Percentiles rank a stretch among this genome's conserved stretches.
Evolutionary conservation across 2,888 invertebrate genomes (phyloP).

Genomic region (Parnassius smintheus): DNA sequence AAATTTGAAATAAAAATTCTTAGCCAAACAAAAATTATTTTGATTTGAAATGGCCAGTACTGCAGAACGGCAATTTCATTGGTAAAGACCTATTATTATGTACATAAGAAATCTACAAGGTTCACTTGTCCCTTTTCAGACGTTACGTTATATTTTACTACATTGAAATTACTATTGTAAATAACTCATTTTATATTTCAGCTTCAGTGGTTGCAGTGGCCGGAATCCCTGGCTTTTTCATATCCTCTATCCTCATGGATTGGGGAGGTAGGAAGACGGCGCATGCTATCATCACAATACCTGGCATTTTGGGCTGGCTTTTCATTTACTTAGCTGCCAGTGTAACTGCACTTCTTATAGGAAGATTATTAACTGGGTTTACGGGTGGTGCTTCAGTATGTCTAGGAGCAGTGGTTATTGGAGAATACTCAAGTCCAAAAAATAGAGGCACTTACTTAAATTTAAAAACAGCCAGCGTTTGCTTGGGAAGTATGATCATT

Average conservation of each 20-base stretch:
- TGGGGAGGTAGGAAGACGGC: constrained; percentile 45
- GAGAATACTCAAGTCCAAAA: constrained; percentile 54
- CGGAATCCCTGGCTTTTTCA: constrained; percentile 43
- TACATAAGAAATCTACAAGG: too few species aligned
- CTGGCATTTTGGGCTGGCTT: constrained; percentile 49
- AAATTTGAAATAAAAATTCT: too few species aligned
- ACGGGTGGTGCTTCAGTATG: constrained; percentile 43
- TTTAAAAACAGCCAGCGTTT: constrained; percentile 50
- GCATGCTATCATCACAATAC: constrained; percentile 44
- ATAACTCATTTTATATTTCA: constrained; percentile 32
- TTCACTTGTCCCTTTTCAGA: too few species aligned
- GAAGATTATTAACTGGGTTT: constrained; percentile 47
- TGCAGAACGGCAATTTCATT: too few species aligned
- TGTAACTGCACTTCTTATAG: constrained; percentile 43
- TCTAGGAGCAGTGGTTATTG: constrained; percentile 54
- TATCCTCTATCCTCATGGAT: constrained; percentile 50
- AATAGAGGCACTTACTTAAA: constrained; percentile 57
- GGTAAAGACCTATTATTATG: too few species aligned
- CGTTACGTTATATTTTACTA: too few species aligned
- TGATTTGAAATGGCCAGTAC: too few species aligned
- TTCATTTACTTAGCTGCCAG: constrained; percentile 45
- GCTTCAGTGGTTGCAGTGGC: constrained; percentile 47
- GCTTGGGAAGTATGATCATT: constrained; percentile 45
- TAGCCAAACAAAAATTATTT: too few species aligned
- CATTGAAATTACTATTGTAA: too few species aligned